Evolutionary conservation across 2,113 vertebrate species (phyloP).

Genomic region (Scytalopus superciliaris): DNA sequence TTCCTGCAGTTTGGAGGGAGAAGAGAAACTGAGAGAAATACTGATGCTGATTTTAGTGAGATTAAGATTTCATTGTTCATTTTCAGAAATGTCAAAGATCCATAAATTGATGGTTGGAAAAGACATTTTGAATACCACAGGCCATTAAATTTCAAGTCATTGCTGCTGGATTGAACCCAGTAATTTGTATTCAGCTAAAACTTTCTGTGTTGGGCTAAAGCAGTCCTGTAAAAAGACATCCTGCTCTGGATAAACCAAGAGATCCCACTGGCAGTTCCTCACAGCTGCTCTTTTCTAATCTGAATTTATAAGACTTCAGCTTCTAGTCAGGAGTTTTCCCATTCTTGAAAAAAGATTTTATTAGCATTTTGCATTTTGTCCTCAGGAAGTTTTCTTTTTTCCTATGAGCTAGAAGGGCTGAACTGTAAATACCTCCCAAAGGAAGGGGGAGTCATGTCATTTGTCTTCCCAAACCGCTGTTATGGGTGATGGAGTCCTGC

Average conservation of each 20-base stretch:
- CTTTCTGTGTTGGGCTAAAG: not conserved
- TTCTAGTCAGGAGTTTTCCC: not conserved
- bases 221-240: not conserved
- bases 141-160: not conserved
- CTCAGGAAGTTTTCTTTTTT: not conserved
- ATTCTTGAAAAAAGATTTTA: not conserved
- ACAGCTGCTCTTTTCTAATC: not conserved
- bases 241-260: not conserved
- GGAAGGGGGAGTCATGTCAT: not conserved
- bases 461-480: not conserved
- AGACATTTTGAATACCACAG: not conserved
- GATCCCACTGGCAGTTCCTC: not conserved
- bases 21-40: not conserved
- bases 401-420: not conserved
- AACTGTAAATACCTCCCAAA: not conserved
- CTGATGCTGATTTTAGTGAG: not conserved
- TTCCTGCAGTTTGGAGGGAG: not conserved
- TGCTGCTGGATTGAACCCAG: not conserved
- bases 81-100: not conserved
- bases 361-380: not conserved
- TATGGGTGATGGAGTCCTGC: accelerated
- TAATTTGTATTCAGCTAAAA: not conserved
- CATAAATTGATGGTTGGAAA: not conserved
- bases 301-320: not conserved
- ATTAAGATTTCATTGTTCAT: not conserved